Evolutionary conservation across 2,888 invertebrate genomes (phyloP).

Genomic region (Alloscopus bannaensis): DNA sequence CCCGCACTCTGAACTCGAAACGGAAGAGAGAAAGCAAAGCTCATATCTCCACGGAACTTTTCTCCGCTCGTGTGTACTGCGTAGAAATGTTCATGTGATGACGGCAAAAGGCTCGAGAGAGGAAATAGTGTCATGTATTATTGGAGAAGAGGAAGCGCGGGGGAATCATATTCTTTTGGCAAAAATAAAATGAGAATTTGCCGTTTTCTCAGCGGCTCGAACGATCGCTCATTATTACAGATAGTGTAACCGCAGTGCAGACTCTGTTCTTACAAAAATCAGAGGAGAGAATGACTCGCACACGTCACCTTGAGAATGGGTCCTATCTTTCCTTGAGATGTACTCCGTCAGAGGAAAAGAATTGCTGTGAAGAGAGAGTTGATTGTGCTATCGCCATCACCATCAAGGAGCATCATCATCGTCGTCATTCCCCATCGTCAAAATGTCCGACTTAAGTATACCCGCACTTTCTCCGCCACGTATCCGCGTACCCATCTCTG

Average conservation of each 20-base stretch:
- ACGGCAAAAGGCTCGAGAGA: neutral
- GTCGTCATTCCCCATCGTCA: conserved; percentile 23
- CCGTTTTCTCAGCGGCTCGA: no score
- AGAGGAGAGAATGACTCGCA: conserved; percentile 5
- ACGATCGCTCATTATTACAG: no score
- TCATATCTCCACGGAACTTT: neutral
- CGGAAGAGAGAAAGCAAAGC: no score
- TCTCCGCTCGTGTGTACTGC: neutral
- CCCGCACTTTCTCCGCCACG: neutral
- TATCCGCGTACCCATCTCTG: neutral
- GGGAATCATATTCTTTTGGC: no score
- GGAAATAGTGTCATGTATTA: neutral
- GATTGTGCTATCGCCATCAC: conserved; percentile 17
- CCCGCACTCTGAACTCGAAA: no score
- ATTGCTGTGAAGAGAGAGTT: no score
- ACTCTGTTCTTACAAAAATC: conserved; percentile 2
- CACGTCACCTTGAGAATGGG: no score
- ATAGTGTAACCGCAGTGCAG: neutral
- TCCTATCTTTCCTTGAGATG: neutral
- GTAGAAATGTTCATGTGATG: neutral
- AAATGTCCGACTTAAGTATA: conserved; percentile 28
- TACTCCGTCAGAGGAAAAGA: no score
- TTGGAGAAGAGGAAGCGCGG: no score
- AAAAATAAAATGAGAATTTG: no score
- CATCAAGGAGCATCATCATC: conserved; percentile 30